phyloP scores from a whole-genome alignment of 2,888 invertebrate species.

The Cephalotes varians region DNA sequence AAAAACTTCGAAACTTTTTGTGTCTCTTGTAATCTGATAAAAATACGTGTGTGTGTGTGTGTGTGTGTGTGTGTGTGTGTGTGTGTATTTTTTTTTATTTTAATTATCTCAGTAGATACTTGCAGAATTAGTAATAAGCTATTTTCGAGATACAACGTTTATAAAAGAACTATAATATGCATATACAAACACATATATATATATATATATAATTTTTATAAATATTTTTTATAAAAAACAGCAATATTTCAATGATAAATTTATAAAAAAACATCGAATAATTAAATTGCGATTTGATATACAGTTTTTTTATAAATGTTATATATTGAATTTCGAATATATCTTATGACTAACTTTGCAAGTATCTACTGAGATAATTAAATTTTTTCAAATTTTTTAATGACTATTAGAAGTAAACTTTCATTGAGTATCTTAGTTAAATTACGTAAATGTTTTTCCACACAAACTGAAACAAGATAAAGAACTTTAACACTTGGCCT shows the following conservation, averaged over 20 bases:
- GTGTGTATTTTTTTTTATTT: no score
- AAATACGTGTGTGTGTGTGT: neutral
- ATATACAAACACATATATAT: no score
- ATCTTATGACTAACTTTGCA: neutral
- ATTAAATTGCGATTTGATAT: no score
- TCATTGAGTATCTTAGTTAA: neutral
- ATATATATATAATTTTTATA: no score
- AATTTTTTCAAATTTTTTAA: neutral
- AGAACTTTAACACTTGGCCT: neutral
- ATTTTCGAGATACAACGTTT: no score
- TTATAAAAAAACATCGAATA: no score
- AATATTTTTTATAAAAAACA: no score
- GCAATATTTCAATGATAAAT: no score
- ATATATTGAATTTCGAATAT: neutral
- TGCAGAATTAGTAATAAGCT: no score
- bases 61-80: neutral
- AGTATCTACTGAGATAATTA: neutral
- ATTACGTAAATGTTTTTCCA: neutral
- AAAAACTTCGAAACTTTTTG: conserved; percentile 39
- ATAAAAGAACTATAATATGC: no score
- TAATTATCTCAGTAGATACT: no score
- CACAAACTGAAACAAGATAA: neutral
- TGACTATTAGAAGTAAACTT: neutral
- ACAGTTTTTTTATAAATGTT: neutral
- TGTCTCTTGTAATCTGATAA: conserved; percentile 39